These are phyloP conservation scores for Paramisgurnus dabryanus DNA, from an alignment of 2,113 vertebrate genomes.

Conservation along the genomic window DNA sequence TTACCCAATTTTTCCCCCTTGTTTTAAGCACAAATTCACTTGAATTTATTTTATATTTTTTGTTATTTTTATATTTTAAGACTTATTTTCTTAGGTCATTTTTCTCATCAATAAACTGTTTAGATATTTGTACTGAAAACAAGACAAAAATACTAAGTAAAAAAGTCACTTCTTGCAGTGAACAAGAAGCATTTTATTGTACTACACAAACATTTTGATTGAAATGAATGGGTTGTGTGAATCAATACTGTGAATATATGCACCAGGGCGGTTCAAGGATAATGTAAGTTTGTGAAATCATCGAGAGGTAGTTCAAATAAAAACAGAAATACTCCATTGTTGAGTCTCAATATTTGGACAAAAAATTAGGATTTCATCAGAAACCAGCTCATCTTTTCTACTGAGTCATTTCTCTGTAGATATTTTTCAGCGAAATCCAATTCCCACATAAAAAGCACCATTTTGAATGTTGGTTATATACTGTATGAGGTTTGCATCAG, in stretches of 20 bases:
- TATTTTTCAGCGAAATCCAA: not conserved
- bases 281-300: conserved; percentile 33
- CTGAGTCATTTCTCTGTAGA: not conserved
- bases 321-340: not conserved
- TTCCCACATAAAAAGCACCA: conserved; percentile 9
- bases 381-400: not conserved
- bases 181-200: not conserved
- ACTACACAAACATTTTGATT: not conserved
- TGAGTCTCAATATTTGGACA: not conserved
- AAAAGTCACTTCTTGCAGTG: no score
- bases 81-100: no score
- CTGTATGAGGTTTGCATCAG: not conserved
- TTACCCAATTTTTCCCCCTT: no score
- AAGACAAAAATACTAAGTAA: no score
- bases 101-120: no score
- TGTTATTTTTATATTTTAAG: no score
- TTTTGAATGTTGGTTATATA: not conserved
- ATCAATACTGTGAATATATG: not conserved
- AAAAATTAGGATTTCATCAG: conserved; percentile 3
- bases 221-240: not conserved
- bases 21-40: no score
- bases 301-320: conserved; percentile 55
- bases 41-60: no score
- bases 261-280: conserved; percentile 18
- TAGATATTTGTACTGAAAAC: no score